Base-by-base conservation (phyloP, 2,888 invertebrate genomes). In the Palloptera scutellata region DNA sequence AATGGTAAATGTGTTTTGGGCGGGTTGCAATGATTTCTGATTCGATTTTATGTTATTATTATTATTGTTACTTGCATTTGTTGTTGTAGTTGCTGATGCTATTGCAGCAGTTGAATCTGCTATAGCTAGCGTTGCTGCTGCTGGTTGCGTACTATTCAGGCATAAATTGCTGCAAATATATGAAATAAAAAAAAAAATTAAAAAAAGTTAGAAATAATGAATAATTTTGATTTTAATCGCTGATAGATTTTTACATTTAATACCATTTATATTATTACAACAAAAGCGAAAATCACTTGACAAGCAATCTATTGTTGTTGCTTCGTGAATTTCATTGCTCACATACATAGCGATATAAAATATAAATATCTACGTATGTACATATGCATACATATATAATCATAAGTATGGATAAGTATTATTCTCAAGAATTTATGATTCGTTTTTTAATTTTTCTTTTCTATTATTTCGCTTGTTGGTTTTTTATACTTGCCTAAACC, bases 1-100 rank as follows among this genome's bases (percentile, higher is more conserved):
- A 80, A 85, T 84, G 77, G 83, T 84, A 78, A 83, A 83, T 77
- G 81, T 79, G 72, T 30, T 30, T 30, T 30, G 30, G 30, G 30
- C 30, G 30, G 30, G 52, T 19, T 41, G 61, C 42, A n/a, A 45
- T 30, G 52, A n/a, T 13, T 40, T 48, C 13, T 19, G 52, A 30
- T 30, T 30, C 30, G 30, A 30, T 30, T 30, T 30, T 4, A 30
- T 30, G 30, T 30, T 30, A 30, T 30, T 42, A 51, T 43, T 70
- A 72, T 15, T 76, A 77, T 63, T 73, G 72, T 58, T 71, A 66
- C 55, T 67, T 61, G 67, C 51, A 73, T 75, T 51, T 70, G 76
- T 6, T 64, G 77, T 54, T 67, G 64, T 45, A 62, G 57, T 15
- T 63, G 64, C 62, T 66, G 67, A 40, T 67, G 70, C 12, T 68